These are phyloP conservation scores for Astatotilapia flaviijosephi DNA, from an alignment of 2,113 vertebrate genomes.

Conservation along the genomic window DNA sequence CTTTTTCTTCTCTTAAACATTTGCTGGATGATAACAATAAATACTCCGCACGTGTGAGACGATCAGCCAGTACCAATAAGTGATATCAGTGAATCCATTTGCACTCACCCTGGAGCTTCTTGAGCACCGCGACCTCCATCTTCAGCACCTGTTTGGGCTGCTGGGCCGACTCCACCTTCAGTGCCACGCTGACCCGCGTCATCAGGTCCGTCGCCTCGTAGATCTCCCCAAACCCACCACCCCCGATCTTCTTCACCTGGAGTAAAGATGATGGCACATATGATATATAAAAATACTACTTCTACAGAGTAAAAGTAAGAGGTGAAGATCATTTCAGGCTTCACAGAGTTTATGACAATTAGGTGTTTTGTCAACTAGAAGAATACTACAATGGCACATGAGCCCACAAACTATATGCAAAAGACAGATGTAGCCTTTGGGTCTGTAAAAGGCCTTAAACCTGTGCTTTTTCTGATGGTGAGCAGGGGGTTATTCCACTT, in stretches of 20 bases:
- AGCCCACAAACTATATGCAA: background rate
- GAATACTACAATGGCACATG: background rate
- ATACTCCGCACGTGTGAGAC: background rate
- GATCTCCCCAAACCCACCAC: constrained; percentile 98
- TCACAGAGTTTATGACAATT: background rate
- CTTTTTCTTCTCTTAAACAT: background rate
- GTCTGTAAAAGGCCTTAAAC: background rate
- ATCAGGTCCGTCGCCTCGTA: constrained; percentile 95
- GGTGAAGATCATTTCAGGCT: background rate
- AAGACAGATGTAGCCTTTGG: background rate
- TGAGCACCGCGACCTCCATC: constrained; percentile 98
- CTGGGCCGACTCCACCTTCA: constrained; percentile 98
- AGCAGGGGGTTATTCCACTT: background rate
- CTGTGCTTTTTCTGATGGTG: background rate
- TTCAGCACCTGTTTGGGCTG: constrained; percentile 98
- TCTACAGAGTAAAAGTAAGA: background rate
- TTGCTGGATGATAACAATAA: background rate
- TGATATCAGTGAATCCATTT: constrained; percentile 9
- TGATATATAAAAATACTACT: background rate
- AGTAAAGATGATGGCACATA: background rate
- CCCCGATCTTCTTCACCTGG: constrained; percentile 96
- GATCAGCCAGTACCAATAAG: constrained; percentile 15
- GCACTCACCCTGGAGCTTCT: constrained; percentile 93
- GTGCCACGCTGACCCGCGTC: constrained; percentile 87
- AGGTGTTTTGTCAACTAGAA: background rate